Evolutionary conservation across 1,140 invertebrate genomes (phyloP).

Genomic region (Phymorhynchus buccinoides): DNA sequence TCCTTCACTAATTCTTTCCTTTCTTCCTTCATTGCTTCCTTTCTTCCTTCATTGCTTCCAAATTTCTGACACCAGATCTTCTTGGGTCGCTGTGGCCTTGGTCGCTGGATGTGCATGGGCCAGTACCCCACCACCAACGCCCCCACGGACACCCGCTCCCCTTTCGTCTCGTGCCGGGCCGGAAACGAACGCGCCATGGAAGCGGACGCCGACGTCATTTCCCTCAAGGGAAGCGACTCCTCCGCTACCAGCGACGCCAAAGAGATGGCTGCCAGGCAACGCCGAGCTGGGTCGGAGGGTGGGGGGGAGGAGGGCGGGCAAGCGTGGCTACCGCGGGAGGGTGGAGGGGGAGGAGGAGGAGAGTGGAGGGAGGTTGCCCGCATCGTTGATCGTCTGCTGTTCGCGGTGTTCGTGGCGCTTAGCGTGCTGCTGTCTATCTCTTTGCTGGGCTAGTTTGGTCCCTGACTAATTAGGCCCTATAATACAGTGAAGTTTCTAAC

Average conservation of each 20-base stretch:
- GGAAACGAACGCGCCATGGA: slow-evolving; percentile 22
- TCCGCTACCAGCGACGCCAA: slow-evolving; percentile 23
- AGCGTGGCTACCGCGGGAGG: too few species aligned
- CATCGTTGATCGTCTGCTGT: slow-evolving; percentile 39
- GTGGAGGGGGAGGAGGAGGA: not conserved
- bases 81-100: slow-evolving; percentile 40
- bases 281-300: slow-evolving; percentile 11
- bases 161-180: slow-evolving; percentile 14
- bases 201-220: slow-evolving; percentile 29
- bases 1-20: too few species aligned
- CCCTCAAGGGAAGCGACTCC: slow-evolving; percentile 32
- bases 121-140: not conserved
- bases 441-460: slow-evolving; percentile 22
- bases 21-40: too few species aligned
- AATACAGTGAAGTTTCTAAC: not conserved
- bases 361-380: slow-evolving; percentile 45
- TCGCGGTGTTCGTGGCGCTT: slow-evolving; percentile 36
- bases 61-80: slow-evolving; percentile 19
- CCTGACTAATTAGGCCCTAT: not conserved
- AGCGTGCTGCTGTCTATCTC: slow-evolving; percentile 38
- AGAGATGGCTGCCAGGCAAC: slow-evolving; percentile 14
- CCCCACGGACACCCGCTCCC: too few species aligned
- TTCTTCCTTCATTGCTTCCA: too few species aligned
- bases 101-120: slow-evolving; percentile 46
- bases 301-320: not conserved